Percentiles rank a stretch among this genome's conserved stretches.
phyloP scores from a whole-genome alignment of 64 coral and sea anemone genomes.

The Montipora foliosa region DNA sequence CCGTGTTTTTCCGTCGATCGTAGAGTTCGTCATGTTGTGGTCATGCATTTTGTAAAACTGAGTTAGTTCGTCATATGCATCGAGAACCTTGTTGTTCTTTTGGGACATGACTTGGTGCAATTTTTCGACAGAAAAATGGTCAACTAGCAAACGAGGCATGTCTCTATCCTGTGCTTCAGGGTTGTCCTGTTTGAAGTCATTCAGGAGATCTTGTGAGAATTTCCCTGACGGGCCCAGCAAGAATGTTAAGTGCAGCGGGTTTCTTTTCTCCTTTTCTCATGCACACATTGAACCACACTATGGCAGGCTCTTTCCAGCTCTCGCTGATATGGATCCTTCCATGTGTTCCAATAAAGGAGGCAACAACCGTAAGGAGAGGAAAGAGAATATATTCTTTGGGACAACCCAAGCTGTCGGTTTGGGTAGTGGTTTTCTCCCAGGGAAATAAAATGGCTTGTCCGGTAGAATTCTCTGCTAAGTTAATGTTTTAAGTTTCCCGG shows the following conservation, averaged over 20 bases:
- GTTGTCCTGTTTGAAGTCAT: conserved; percentile 52
- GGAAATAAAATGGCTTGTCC: conserved; percentile 10
- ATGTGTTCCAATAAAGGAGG: conserved; percentile 41
- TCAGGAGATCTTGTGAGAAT: background rate
- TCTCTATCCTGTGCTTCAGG: conserved; percentile 53
- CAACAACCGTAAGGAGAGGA: background rate
- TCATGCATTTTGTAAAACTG: conserved; percentile 72
- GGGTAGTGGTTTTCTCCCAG: background rate
- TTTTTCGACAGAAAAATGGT: conserved; percentile 71
- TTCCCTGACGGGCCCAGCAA: conserved; percentile 47
- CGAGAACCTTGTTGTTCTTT: conserved; percentile 41
- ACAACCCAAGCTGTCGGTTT: conserved; percentile 44
- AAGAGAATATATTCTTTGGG: conserved; percentile 23
- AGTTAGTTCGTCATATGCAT: conserved; percentile 56
- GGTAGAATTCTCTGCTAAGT: conserved; percentile 22
- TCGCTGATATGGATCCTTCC: conserved; percentile 45
- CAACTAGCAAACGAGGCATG: conserved; percentile 45
- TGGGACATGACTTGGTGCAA: conserved; percentile 63
- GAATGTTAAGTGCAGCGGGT: conserved; percentile 34
- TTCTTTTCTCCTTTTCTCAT: conserved; percentile 67
- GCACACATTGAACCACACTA: conserved; percentile 65
- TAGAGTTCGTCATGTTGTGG: conserved; percentile 57
- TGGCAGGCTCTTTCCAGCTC: conserved; percentile 49
- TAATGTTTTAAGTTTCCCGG: conserved; percentile 5
- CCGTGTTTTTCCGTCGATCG: conserved; percentile 57